phyloP scores from a whole-genome alignment of 2,113 vertebrate genomes.

The Pseudopodoces humilis region DNA sequence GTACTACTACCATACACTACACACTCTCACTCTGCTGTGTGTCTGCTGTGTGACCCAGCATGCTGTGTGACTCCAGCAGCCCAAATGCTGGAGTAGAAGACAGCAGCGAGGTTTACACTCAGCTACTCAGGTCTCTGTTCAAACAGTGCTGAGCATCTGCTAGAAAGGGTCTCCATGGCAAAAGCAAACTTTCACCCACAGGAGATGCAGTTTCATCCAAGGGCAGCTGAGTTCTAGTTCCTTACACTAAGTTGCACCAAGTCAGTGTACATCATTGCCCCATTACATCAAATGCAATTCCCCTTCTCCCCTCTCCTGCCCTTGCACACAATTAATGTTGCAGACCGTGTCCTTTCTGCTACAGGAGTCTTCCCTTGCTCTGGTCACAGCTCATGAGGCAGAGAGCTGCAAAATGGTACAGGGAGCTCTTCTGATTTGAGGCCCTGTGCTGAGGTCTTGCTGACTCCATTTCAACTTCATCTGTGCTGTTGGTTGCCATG shows the following conservation, averaged over 20 bases:
- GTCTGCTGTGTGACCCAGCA: not conserved
- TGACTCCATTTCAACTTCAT: not conserved
- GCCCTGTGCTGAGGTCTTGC: not conserved
- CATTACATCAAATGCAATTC: not conserved
- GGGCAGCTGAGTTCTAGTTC: not conserved
- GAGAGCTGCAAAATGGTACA: not conserved
- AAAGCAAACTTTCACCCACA: not conserved
- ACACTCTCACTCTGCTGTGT: not conserved
- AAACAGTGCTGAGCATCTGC: not conserved
- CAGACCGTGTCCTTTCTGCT: not conserved
- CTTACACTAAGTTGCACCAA: not conserved
- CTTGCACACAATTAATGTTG: not conserved
- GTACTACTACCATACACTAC: fast-evolving
- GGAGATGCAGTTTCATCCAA: not conserved
- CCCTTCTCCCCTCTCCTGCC: not conserved
- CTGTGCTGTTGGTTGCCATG: not conserved
- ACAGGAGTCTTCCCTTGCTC: not conserved
- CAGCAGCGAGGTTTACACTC: not conserved
- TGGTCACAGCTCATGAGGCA: not conserved
- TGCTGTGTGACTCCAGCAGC: not conserved
- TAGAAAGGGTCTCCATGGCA: not conserved
- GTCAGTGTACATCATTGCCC: not conserved
- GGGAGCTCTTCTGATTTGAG: not conserved
- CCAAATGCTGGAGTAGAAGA: not conserved
- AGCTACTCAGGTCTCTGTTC: not conserved